These are phyloP conservation scores for Siderastrea radians DNA, from an alignment of 92 coral and sea anemone genomes.

Conservation along the genomic window DNA sequence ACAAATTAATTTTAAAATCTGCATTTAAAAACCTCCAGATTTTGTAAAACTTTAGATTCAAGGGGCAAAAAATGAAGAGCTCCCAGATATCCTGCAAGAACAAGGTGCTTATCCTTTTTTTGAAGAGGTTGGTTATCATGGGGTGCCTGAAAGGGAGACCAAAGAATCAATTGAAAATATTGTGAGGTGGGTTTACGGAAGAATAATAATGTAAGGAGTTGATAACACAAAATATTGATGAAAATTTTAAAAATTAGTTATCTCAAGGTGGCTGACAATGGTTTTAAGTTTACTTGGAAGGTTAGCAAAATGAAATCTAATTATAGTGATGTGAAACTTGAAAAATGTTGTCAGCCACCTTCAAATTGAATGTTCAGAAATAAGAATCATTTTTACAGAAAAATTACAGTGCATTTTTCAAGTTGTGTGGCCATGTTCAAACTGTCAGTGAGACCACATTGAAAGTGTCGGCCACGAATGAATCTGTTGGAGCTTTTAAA, in stretches of 20 bases:
- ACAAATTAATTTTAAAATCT: background rate
- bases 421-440: too few relatives aligned
- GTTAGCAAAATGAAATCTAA: too few relatives aligned
- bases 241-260: too few relatives aligned
- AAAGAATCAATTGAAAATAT: background rate
- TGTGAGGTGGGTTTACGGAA: conserved; percentile 9
- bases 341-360: too few relatives aligned
- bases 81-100: background rate
- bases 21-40: background rate
- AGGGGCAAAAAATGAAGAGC: background rate
- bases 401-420: too few relatives aligned
- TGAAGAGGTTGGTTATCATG: conserved; percentile 5
- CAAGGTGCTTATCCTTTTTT: background rate
- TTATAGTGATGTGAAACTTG: too few relatives aligned
- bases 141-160: background rate
- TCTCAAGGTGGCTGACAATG: background rate
- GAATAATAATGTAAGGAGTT: background rate
- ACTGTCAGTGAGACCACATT: too few relatives aligned
- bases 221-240: background rate
- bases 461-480: too few relatives aligned
- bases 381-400: too few relatives aligned
- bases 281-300: background rate
- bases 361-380: too few relatives aligned
- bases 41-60: background rate
- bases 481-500: too few relatives aligned